These are phyloP conservation scores for Onchidella celtica DNA, from an alignment of 2,888 invertebrate species.

Conservation along the genomic window DNA sequence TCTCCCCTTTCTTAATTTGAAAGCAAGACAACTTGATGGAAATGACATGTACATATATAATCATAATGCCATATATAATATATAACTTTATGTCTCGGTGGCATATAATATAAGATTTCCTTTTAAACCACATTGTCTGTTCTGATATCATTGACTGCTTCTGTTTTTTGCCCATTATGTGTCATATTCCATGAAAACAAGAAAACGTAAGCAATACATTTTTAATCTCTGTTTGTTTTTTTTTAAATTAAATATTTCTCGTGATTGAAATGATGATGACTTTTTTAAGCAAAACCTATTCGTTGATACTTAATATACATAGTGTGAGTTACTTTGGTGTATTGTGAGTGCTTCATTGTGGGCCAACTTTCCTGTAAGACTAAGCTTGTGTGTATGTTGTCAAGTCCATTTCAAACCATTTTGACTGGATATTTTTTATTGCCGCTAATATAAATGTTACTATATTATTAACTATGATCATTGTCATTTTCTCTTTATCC, in stretches of 20 bases:
- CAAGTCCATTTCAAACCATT: too few species aligned
- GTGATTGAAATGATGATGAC: background rate
- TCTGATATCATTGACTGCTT: background rate
- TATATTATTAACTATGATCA: too few species aligned
- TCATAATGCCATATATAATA: conserved; percentile 5
- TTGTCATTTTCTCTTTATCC: too few species aligned
- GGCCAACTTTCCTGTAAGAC: too few species aligned
- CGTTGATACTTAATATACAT: background rate
- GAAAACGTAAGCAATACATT: conserved; percentile 44
- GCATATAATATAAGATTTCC: background rate
- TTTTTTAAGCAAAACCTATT: too few species aligned
- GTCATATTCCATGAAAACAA: conserved; percentile 35
- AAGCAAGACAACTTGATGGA: background rate
- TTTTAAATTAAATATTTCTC: background rate
- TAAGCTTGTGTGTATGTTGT: too few species aligned
- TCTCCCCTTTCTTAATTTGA: too few species aligned
- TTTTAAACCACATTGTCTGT: conserved; percentile 13
- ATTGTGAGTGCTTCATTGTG: too few species aligned
- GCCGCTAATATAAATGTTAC: too few species aligned
- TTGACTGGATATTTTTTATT: too few species aligned
- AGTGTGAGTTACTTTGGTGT: background rate
- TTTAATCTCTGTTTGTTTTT: too few species aligned
- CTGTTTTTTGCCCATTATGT: background rate
- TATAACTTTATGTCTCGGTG: background rate
- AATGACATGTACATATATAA: conserved; percentile 5